phyloP scores from a whole-genome alignment of 2,797 vertebrate species.

The Pelobates cultripes region DNA sequence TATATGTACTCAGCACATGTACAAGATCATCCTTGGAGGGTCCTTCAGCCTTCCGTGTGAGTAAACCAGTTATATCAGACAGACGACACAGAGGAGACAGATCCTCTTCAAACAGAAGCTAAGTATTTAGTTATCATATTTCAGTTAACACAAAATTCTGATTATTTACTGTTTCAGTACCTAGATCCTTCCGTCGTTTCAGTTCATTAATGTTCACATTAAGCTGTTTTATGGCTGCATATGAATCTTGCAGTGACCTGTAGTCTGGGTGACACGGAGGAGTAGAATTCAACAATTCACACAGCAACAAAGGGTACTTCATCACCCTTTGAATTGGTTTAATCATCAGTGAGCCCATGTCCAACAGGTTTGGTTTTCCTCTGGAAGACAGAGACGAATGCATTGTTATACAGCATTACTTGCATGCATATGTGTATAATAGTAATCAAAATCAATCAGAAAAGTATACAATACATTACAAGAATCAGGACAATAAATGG shows the following conservation, averaged over 20 bases:
- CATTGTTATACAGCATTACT: neutral
- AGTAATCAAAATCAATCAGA: neutral
- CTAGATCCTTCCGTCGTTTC: slow-evolving; percentile 93
- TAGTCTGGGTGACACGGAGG: slow-evolving; percentile 88
- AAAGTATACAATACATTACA: neutral
- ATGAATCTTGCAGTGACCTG: slow-evolving; percentile 78
- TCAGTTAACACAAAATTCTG: neutral
- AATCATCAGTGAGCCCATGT: slow-evolving; percentile 95
- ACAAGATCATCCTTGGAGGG: no score
- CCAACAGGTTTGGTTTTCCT: slow-evolving; percentile 87
- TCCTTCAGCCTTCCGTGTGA: no score
- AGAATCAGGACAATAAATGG: no score
- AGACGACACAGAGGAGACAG: no score
- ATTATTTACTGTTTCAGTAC: slow-evolving; percentile 68
- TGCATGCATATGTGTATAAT: neutral
- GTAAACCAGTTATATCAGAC: no score
- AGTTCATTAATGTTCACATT: slow-evolving; percentile 96
- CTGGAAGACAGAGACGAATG: slow-evolving; percentile 66
- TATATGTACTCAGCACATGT: no score
- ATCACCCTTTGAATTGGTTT: slow-evolving; percentile 95
- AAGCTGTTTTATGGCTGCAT: slow-evolving; percentile 81
- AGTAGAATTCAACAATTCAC: slow-evolving; percentile 88
- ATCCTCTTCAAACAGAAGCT: no score
- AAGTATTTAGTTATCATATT: no score
- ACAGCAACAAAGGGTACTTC: slow-evolving; percentile 92